phyloP scores from a whole-genome alignment of 2,797 vertebrate genomes.

The Pristis pectinata region DNA sequence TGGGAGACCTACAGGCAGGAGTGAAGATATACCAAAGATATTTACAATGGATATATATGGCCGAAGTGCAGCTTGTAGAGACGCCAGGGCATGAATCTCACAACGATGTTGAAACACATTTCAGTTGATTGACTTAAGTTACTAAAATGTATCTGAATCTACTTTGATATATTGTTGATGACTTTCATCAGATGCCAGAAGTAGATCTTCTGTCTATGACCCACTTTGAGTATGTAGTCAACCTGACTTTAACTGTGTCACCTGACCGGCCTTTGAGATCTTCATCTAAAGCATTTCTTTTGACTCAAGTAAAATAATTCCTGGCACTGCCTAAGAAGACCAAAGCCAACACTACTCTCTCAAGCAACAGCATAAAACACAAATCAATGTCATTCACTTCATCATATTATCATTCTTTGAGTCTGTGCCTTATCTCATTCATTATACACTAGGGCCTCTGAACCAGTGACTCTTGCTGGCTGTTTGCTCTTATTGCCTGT shows the following conservation, averaged over 20 bases:
- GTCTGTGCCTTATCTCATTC: not conserved
- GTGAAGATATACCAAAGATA: too few species aligned
- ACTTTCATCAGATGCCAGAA: not conserved
- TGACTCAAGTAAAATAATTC: not conserved
- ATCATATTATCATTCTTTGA: not conserved
- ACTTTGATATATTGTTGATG: not conserved
- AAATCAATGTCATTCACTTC: not conserved
- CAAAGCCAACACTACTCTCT: not conserved
- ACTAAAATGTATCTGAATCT: not conserved
- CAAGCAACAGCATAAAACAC: not conserved
- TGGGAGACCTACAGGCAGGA: too few species aligned
- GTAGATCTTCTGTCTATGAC: not conserved
- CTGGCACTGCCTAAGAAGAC: not conserved
- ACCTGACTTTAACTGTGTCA: not conserved
- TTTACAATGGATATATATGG: too few species aligned
- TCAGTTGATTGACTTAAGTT: not conserved
- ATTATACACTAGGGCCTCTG: too few species aligned
- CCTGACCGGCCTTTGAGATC: not conserved
- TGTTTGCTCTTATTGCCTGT: not conserved
- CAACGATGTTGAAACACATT: not conserved
- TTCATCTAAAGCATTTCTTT: not conserved
- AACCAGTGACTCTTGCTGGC: not conserved
- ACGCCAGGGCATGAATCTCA: not conserved
- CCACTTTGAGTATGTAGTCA: not conserved
- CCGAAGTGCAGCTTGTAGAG: too few species aligned